A percentile compares a stretch with the other conserved stretches of the same genome.
These are phyloP conservation scores for Poeciliopsis gracilis DNA, from an alignment of 2,797 vertebrate species.

Conservation along the genomic window DNA sequence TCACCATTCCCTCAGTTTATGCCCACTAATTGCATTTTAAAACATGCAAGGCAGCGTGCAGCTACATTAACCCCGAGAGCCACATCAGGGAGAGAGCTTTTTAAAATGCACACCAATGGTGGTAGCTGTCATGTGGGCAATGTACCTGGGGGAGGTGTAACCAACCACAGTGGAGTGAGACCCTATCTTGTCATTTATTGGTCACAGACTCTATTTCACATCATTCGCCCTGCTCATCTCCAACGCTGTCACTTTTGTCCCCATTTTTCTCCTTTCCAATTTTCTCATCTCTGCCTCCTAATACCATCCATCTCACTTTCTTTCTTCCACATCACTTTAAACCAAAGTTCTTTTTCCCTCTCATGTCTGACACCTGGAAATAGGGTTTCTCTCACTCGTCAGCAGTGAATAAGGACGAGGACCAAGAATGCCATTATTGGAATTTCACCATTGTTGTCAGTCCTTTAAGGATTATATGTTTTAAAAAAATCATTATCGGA, in stretches of 20 bases:
- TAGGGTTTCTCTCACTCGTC: conserved; percentile 23
- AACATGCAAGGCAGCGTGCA: conserved; percentile 47
- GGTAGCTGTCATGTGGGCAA: conserved; percentile 61
- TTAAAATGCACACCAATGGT: conserved; percentile 63
- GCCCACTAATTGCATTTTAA: conserved; percentile 64
- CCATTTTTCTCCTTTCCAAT: conserved; percentile 53
- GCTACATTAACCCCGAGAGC: conserved; percentile 67
- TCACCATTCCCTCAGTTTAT: conserved; percentile 53
- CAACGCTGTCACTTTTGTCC: conserved; percentile 36
- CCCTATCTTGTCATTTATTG: conserved; percentile 71
- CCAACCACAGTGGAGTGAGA: conserved; percentile 68
- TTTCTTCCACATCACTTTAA: conserved; percentile 35
- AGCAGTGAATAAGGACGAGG: conserved; percentile 28
- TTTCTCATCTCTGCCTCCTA: conserved; percentile 44
- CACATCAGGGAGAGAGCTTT: conserved; percentile 65
- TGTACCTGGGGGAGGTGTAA: conserved; percentile 69
- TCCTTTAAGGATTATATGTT: conserved; percentile 30
- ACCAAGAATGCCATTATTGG: conserved; percentile 17
- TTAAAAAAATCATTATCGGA: conserved; percentile 19
- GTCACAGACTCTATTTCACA: conserved; percentile 59
- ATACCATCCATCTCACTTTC: conserved; percentile 32
- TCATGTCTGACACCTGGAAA: conserved; percentile 46
- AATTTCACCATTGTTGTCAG: conserved; percentile 33
- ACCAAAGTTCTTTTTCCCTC: conserved; percentile 31
- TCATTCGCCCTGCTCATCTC: conserved; percentile 40